Evolutionary conservation across 2,888 invertebrate genomes (phyloP).

Genomic region (Leptinotarsa haldemani): DNA sequence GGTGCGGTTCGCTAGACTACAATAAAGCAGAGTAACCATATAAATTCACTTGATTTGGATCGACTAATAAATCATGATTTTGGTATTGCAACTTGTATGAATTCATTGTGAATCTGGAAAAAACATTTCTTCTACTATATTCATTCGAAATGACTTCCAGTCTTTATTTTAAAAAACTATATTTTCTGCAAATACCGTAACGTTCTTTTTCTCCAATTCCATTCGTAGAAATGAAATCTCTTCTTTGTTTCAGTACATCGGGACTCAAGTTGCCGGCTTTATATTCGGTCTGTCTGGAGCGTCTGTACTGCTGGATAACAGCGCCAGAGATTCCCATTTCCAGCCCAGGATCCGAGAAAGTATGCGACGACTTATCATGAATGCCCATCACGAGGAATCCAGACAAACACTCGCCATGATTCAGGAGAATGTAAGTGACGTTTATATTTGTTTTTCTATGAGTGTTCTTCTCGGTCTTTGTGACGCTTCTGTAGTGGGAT

Average conservation of each 20-base stretch:
- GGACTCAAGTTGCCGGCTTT: conserved; percentile 78
- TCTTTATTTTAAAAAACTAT: too few species aligned
- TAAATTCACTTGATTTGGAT: too few species aligned
- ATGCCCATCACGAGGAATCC: conserved; percentile 79
- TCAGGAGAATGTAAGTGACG: conserved; percentile 81
- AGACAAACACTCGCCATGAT: conserved; percentile 79
- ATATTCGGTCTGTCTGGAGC: conserved; percentile 79
- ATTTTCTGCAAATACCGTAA: too few species aligned
- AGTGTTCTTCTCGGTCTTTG: not conserved
- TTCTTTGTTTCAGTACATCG: conserved; percentile 74
- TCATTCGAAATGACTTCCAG: too few species aligned
- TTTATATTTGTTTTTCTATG: conserved; percentile 27
- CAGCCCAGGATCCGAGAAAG: conserved; percentile 81
- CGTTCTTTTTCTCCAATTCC: not conserved
- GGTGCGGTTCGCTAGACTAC: too few species aligned
- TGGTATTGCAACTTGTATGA: too few species aligned
- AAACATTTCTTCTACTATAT: too few species aligned
- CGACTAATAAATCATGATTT: too few species aligned
- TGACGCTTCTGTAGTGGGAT: conserved; percentile 16
- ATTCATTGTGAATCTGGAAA: too few species aligned
- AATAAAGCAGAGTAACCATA: too few species aligned
- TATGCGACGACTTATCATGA: conserved; percentile 79
- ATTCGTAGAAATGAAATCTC: conserved; percentile 24
- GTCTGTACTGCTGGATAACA: conserved; percentile 81
- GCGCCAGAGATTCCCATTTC: conserved; percentile 82